Percentiles rank a stretch among this genome's conserved stretches.
Conservation (phyloP, 2,113 vertebrate genomes). For the Laterallus jamaicensis region DNA sequence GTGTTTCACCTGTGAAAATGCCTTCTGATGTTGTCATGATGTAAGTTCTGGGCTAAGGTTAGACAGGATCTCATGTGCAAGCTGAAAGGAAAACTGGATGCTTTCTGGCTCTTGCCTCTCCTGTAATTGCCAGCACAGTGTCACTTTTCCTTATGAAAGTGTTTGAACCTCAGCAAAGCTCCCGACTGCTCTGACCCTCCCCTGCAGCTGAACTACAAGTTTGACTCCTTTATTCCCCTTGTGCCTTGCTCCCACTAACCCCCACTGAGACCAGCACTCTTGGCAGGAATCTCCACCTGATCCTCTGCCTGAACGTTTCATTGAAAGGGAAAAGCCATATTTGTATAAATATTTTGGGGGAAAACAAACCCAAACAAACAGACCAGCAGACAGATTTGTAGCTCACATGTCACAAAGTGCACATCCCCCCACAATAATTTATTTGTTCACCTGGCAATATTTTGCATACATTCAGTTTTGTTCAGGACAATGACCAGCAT, state of each 20-base stretch:
- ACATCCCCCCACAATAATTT: slow-evolving; percentile 26
- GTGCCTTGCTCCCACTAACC: neutral
- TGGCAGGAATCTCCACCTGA: neutral
- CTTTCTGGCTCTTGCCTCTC: neutral
- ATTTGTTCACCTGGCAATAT: slow-evolving; percentile 38
- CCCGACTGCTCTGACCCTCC: neutral
- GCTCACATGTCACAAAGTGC: neutral
- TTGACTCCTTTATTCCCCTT: neutral
- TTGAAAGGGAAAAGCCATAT: neutral
- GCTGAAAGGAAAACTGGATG: neutral
- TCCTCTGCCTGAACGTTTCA: neutral
- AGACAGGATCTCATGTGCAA: neutral
- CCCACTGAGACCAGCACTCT: neutral
- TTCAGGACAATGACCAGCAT: slow-evolving; percentile 12
- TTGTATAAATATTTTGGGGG: neutral
- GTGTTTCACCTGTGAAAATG: neutral
- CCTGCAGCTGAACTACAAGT: neutral
- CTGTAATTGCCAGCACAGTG: neutral
- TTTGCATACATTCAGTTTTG: slow-evolving; percentile 34
- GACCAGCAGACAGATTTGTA: neutral
- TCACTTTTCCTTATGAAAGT: neutral
- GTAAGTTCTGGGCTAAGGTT: too few relatives aligned
- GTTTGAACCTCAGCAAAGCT: neutral
- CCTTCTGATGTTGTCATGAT: neutral
- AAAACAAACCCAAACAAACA: neutral